Evolutionary conservation across 53 echinoderm and acorn worm genomes (phyloP).

Genomic region (Henricia sp.): DNA sequence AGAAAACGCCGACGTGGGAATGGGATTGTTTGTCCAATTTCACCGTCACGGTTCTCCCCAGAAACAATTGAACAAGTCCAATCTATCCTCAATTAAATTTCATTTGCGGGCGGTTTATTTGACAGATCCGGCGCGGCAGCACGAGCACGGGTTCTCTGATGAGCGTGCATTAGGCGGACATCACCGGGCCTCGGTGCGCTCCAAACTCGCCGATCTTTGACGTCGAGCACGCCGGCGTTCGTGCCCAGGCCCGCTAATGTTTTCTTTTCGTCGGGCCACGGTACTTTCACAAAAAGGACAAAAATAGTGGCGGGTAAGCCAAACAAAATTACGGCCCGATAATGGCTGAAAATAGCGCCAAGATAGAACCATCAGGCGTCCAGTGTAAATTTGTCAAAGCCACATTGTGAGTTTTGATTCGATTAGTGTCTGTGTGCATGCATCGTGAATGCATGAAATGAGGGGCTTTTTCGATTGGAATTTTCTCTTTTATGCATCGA

Average conservation of each 20-base stretch:
- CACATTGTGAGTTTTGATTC: constrained; percentile 23
- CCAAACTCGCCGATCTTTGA: constrained; percentile 49
- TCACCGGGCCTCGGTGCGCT: background rate
- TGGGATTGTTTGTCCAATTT: constrained; percentile 53
- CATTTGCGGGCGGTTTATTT: constrained; percentile 55
- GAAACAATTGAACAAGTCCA: constrained; percentile 51
- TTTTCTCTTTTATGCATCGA: background rate
- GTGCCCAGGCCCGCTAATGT: constrained; percentile 34
- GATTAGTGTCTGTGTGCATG: constrained; percentile 9
- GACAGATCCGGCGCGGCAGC: constrained; percentile 34
- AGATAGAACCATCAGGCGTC: constrained; percentile 39
- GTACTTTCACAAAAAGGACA: constrained; percentile 5
- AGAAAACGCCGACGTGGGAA: constrained; percentile 35
- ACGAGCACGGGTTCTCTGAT: constrained; percentile 16
- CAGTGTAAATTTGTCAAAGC: constrained; percentile 52
- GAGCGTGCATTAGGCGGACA: constrained; percentile 33
- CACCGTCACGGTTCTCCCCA: constrained; percentile 6
- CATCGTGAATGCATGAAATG: background rate
- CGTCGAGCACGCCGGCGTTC: constrained; percentile 38
- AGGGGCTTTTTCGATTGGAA: background rate
- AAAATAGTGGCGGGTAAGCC: background rate
- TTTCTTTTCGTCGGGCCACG: constrained; percentile 35
- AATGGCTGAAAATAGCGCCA: constrained; percentile 50
- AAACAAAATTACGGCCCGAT: constrained; percentile 44
- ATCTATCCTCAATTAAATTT: constrained; percentile 63